A percentile compares a stretch with the other conserved stretches of the same genome.
Evolutionary conservation across 2,888 invertebrate species (phyloP).

Genomic region (Oxystoma pomonae): DNA sequence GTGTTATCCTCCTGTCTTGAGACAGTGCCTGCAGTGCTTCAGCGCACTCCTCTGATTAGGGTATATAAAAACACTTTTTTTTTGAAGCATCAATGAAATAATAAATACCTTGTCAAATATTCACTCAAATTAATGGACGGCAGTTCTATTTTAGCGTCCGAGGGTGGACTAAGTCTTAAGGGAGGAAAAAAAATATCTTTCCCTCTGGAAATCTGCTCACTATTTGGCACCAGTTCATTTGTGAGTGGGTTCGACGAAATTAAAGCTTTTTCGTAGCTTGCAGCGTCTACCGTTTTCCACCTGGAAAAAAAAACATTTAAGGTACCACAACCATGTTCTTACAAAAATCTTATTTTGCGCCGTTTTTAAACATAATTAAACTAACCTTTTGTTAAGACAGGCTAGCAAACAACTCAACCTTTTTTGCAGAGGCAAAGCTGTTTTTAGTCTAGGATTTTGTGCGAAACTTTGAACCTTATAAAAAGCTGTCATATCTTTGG

Average conservation of each 20-base stretch:
- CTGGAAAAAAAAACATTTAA: conserved; percentile 40
- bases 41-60: too few relatives aligned
- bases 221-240: conserved; percentile 32
- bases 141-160: conserved; percentile 62
- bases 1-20: too few relatives aligned
- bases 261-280: conserved; percentile 38
- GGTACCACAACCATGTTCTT: too few relatives aligned
- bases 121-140: conserved; percentile 73
- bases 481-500: conserved; percentile 77
- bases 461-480: conserved; percentile 79
- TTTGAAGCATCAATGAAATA: too few relatives aligned
- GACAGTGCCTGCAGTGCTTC: too few relatives aligned
- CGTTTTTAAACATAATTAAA: neutral
- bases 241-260: conserved; percentile 32
- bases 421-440: conserved; percentile 70
- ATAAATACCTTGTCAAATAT: conserved; percentile 58
- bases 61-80: too few relatives aligned
- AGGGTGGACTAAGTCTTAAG: conserved; percentile 51
- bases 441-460: conserved; percentile 83
- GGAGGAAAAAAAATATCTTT: conserved; percentile 29
- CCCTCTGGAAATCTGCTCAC: conserved; percentile 30
- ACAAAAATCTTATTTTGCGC: too few relatives aligned
- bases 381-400: conserved; percentile 58
- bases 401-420: conserved; percentile 65
- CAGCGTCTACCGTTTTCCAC: conserved; percentile 60